Evolutionary conservation across 2,888 invertebrate species (phyloP).

Genomic region (Phalangium opilio): DNA sequence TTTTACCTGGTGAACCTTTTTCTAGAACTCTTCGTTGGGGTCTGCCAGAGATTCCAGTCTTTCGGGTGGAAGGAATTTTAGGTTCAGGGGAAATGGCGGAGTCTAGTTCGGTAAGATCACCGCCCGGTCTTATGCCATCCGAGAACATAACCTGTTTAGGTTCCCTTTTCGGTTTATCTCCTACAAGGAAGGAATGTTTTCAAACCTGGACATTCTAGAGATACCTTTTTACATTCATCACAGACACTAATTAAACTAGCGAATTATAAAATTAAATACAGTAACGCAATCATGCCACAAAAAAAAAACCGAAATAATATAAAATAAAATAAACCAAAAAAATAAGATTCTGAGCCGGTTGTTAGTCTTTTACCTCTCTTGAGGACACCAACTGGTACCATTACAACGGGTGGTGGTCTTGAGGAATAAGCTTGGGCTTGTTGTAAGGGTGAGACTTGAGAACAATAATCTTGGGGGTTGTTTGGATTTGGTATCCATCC

Average conservation of each 20-base stretch:
- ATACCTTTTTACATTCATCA: too few relatives aligned
- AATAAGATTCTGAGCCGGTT: too few relatives aligned
- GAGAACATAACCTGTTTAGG: constrained; percentile 71
- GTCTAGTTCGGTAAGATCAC: constrained; percentile 64
- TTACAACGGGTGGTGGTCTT: constrained; percentile 49
- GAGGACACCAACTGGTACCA: constrained; percentile 72
- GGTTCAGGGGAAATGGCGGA: too few relatives aligned
- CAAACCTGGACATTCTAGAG: neutral
- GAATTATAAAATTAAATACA: neutral
- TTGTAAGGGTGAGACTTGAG: constrained; percentile 58
- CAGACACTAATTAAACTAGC: too few relatives aligned
- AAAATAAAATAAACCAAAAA: neutral
- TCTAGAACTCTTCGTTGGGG: constrained; percentile 5
- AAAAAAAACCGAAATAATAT: constrained; percentile 2
- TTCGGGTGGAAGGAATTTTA: constrained; percentile 2
- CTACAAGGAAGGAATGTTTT: neutral
- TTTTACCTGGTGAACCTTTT: constrained; percentile 3
- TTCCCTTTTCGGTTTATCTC: constrained; percentile 16
- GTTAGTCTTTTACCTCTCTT: constrained; percentile 41
- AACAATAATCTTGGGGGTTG: constrained; percentile 75
- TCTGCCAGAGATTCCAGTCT: neutral
- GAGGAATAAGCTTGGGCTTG: constrained; percentile 43
- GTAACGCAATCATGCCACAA: neutral
- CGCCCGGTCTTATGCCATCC: constrained; percentile 73
- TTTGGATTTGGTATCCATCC: constrained; percentile 53